These are phyloP conservation scores for Lethocerus indicus DNA, from an alignment of 1,140 invertebrate species.

Conservation along the genomic window DNA sequence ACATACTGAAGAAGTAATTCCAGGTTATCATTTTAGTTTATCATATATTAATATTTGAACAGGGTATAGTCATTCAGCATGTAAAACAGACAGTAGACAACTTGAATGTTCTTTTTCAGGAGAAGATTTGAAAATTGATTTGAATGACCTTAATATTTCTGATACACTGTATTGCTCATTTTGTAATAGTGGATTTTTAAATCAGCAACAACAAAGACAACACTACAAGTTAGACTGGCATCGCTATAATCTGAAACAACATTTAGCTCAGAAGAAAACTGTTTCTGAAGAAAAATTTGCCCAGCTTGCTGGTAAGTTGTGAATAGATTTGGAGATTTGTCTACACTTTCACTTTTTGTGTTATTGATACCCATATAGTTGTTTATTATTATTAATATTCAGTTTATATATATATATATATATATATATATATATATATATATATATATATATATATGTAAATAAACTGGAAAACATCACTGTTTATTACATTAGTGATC, in stretches of 20 bases:
- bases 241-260: slow-evolving; percentile 89
- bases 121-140: slow-evolving; percentile 19
- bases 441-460: too few species aligned
- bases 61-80: not conserved
- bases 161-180: slow-evolving; percentile 34
- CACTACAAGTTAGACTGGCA: slow-evolving; percentile 93
- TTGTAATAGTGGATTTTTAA: slow-evolving; percentile 30
- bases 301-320: slow-evolving; percentile 23
- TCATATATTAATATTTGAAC: not conserved
- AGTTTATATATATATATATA: too few species aligned
- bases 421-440: too few species aligned
- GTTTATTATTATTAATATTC: too few species aligned
- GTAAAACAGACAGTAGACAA: not conserved
- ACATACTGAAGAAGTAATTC: slow-evolving; percentile 25
- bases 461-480: too few species aligned
- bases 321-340: too few species aligned
- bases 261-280: slow-evolving; percentile 68
- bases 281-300: slow-evolving; percentile 71
- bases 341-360: too few species aligned
- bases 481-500: too few species aligned
- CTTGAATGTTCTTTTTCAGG: slow-evolving; percentile 3
- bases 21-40: slow-evolving; percentile 1
- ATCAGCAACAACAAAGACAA: slow-evolving; percentile 43
- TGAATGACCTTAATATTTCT: slow-evolving; percentile 28
- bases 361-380: too few species aligned